Conservation (phyloP, 2,797 vertebrate genomes). For the Smutsia temminckii region DNA sequence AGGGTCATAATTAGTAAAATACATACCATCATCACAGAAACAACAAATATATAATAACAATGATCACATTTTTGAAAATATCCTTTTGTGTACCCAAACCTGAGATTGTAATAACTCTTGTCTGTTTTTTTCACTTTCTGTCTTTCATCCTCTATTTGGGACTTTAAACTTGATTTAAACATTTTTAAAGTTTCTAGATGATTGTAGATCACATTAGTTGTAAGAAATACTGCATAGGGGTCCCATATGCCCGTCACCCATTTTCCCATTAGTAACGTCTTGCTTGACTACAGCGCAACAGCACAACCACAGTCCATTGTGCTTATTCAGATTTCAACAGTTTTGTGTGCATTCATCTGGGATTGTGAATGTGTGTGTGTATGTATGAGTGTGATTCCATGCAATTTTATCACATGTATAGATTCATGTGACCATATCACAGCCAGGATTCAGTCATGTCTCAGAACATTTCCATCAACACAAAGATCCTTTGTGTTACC, state of each 20-base stretch:
- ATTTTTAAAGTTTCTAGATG: not conserved
- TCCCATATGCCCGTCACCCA: not conserved
- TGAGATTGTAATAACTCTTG: not conserved
- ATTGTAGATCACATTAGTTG: not conserved
- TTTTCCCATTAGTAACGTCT: not conserved
- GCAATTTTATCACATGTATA: not conserved
- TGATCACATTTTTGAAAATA: not conserved
- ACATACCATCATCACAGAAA: not conserved
- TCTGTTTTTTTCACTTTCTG: not conserved
- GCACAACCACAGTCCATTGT: not conserved
- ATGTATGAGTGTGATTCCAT: not conserved
- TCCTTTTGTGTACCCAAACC: not conserved
- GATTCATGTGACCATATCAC: not conserved
- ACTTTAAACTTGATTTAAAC: not conserved
- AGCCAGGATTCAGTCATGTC: not conserved
- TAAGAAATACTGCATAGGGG: not conserved
- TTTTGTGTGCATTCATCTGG: not conserved
- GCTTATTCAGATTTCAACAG: slow-evolving; percentile 14
- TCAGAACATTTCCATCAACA: not conserved
- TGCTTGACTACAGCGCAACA: not conserved
- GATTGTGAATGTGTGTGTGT: not conserved
- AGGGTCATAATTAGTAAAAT: not conserved
- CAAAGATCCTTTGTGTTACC: not conserved
- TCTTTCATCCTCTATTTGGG: not conserved
- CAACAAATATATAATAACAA: not conserved